Conservation (phyloP, 2,888 invertebrate species). For the Cantharis rufa region DNA sequence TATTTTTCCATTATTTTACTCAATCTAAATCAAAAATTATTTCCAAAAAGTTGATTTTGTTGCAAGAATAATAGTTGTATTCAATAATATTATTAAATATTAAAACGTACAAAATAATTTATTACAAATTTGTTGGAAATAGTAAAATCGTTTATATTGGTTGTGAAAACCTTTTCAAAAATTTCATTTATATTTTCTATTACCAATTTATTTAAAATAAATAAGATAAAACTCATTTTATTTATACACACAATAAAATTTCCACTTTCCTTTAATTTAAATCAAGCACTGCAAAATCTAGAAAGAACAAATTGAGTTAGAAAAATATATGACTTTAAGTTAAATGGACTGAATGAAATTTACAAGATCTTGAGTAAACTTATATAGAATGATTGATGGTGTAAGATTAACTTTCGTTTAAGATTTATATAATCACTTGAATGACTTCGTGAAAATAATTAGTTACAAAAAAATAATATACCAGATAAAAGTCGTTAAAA, state of each 20-base stretch:
- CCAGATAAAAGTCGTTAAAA: neutral
- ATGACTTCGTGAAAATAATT: neutral
- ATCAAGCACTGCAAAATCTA: neutral
- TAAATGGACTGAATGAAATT: conserved; percentile 35
- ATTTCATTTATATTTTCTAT: neutral
- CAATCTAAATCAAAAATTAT: neutral
- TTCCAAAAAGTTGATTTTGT: neutral
- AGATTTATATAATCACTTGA: conserved; percentile 10
- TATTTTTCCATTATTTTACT: neutral
- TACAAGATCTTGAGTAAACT: conserved; percentile 32
- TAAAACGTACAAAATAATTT: neutral
- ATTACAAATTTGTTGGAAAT: neutral
- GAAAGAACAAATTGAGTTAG: conserved; percentile 8
- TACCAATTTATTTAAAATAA: neutral
- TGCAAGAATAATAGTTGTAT: too few relatives aligned
- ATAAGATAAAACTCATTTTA: neutral
- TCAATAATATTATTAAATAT: neutral
- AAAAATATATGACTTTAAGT: conserved; percentile 14
- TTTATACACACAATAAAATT: neutral
- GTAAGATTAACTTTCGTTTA: conserved; percentile 16
- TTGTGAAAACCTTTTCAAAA: neutral
- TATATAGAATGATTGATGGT: conserved; percentile 30
- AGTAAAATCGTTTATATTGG: neutral
- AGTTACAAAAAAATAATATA: neutral
- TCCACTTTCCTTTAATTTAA: neutral